A percentile compares a stretch with the other conserved stretches of the same genome.
Evolutionary conservation across 2,113 vertebrate species (phyloP).

Genomic region (Chunga burmeisteri): DNA sequence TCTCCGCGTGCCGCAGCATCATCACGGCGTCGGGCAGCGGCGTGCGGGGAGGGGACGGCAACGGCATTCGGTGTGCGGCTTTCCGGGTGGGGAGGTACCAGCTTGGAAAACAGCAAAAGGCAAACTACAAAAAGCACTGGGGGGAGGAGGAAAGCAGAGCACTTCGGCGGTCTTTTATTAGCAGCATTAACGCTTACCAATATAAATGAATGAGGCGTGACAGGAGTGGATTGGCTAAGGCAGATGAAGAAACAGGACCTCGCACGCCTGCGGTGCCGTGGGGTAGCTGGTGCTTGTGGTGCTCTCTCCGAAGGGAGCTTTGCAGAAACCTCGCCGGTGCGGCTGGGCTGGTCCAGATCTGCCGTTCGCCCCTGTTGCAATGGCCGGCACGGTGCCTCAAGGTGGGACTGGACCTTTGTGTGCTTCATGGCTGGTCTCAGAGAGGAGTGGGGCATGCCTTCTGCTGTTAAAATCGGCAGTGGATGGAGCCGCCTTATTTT

Average conservation of each 20-base stretch:
- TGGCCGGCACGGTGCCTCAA: not conserved
- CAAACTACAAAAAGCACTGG: not conserved
- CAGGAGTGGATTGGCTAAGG: not conserved
- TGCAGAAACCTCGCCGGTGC: not conserved
- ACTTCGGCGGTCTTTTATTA: not conserved
- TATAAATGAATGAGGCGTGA: not conserved
- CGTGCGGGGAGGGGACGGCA: not conserved
- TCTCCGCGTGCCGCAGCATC: not conserved
- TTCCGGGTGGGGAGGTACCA: not conserved
- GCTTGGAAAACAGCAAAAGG: not conserved
- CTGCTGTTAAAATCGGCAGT: no score
- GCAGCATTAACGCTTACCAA: not conserved
- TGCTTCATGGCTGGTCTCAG: not conserved
- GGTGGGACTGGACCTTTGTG: not conserved
- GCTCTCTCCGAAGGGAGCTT: not conserved
- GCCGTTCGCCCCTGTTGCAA: fast-evolving
- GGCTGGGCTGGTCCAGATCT: not conserved
- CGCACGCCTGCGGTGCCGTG: fast-evolving
- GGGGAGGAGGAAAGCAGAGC: not conserved
- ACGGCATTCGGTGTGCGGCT: fast-evolving
- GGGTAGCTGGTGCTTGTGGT: not conserved
- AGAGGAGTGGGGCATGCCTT: not conserved
- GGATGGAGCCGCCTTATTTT: no score
- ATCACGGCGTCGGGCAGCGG: not conserved
- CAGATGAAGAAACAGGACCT: not conserved